Conservation (phyloP, 1,140 invertebrate genomes). For the Drosophila tsacasi region DNA sequence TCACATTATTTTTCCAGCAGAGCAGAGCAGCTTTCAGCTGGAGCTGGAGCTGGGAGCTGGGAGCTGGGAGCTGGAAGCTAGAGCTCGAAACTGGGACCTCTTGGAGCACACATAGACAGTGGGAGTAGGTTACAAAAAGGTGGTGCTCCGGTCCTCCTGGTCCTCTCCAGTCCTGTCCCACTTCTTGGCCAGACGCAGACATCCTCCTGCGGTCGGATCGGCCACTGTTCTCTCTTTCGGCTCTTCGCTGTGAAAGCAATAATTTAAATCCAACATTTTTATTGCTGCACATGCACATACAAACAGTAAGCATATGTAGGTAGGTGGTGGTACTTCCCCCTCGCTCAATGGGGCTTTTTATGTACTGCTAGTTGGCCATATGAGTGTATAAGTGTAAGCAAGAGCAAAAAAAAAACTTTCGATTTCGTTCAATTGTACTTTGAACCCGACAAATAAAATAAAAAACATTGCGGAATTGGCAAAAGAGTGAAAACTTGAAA, state of each 20-base stretch:
- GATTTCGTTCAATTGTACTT: conserved; percentile 80
- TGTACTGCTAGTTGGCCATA: conserved; percentile 50
- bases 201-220: conserved; percentile 69
- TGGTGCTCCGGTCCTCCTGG: conserved; percentile 13
- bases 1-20: conserved; percentile 82
- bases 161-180: conserved; percentile 23
- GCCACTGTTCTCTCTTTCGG: conserved; percentile 61
- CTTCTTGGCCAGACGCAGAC: conserved; percentile 38
- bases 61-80: background rate
- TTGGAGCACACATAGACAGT: conserved; percentile 73
- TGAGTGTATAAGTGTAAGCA: conserved; percentile 47
- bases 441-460: conserved; percentile 74
- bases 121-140: conserved; percentile 65
- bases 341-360: conserved; percentile 36
- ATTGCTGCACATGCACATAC: conserved; percentile 73
- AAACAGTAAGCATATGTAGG: conserved; percentile 46
- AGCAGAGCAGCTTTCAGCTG: conserved; percentile 10
- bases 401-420: conserved; percentile 71
- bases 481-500: conserved; percentile 69
- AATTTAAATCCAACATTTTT: conserved; percentile 83
- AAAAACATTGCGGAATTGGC: conserved; percentile 69
- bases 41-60: background rate
- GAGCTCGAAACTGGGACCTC: conserved; percentile 7
- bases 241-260: conserved; percentile 71
- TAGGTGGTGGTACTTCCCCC: background rate